These are phyloP conservation scores for Poeciliopsis retropinna DNA, from an alignment of 2,113 vertebrate species.

Conservation along the genomic window DNA sequence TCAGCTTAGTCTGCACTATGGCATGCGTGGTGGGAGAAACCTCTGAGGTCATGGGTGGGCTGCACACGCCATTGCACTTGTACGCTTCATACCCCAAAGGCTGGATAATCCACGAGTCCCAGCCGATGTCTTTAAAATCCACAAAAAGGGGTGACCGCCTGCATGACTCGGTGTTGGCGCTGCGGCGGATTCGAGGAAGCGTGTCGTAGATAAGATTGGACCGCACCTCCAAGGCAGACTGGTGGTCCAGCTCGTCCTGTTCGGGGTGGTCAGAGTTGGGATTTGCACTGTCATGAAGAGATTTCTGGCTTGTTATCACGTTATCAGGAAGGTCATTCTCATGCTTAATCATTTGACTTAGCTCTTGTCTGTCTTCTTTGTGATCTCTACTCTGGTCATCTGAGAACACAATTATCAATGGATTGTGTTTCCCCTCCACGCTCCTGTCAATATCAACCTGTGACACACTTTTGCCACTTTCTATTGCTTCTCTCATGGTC, in stretches of 20 bases:
- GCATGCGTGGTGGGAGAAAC: constrained; percentile 94
- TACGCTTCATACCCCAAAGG: constrained; percentile 92
- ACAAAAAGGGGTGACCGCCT: constrained; percentile 91
- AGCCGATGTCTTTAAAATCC: constrained; percentile 97
- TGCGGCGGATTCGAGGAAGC: constrained; percentile 88
- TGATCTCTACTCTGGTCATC: constrained; percentile 86
- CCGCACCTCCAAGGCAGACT: constrained; percentile 84
- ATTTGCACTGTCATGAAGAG: constrained; percentile 45
- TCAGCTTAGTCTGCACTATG: constrained; percentile 91
- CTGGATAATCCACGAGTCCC: constrained; percentile 95
- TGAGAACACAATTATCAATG: constrained; percentile 91
- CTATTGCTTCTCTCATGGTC: constrained; percentile 49
- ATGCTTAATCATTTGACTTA: constrained; percentile 84
- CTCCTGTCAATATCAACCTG: constrained; percentile 84
- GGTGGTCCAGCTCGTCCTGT: constrained; percentile 77
- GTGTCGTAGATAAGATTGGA: constrained; percentile 91
- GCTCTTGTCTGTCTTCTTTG: constrained; percentile 81
- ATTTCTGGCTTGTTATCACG: constrained; percentile 47
- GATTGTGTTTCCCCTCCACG: constrained; percentile 83
- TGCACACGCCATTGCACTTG: constrained; percentile 89
- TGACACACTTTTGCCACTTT: constrained; percentile 35
- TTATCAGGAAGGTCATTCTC: constrained; percentile 79
- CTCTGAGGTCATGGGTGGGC: constrained; percentile 88
- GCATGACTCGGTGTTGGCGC: constrained; percentile 89
- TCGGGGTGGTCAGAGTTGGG: constrained; percentile 54